Evolutionary conservation across 2,113 vertebrate genomes (phyloP).

Genomic region (Xenopus tropicalis): UCB_Xtro_10.0 CM004443.2:115907001-115907500

Average conservation of each 20-base stretch:
- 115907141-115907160: slow-evolving; percentile 14
- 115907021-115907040: slow-evolving; percentile 33
- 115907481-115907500: slow-evolving; percentile 76
- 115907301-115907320: background rate
- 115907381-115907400: background rate
- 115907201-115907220: slow-evolving; percentile 6
- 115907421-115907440: slow-evolving; percentile 89
- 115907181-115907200: slow-evolving; percentile 1
- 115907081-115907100: slow-evolving; percentile 34
- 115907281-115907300: slow-evolving; percentile 2
- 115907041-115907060: slow-evolving; percentile 23
- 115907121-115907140: slow-evolving; percentile 18
- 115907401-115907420: slow-evolving; percentile 86
- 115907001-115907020: slow-evolving; percentile 20
- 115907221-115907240: background rate
- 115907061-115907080: slow-evolving; percentile 35
- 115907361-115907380: background rate
- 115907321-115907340: background rate
- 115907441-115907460: slow-evolving; percentile 82
- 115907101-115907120: slow-evolving; percentile 1
- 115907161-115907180: slow-evolving; percentile 6
- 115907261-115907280: slow-evolving; percentile 1
- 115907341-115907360: background rate
- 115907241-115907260: slow-evolving; percentile 13
- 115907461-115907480: slow-evolving; percentile 84